These are phyloP conservation scores for Apodemus agrarius DNA, from an alignment of 2,797 vertebrate genomes.

Conservation along the genomic window DNA sequence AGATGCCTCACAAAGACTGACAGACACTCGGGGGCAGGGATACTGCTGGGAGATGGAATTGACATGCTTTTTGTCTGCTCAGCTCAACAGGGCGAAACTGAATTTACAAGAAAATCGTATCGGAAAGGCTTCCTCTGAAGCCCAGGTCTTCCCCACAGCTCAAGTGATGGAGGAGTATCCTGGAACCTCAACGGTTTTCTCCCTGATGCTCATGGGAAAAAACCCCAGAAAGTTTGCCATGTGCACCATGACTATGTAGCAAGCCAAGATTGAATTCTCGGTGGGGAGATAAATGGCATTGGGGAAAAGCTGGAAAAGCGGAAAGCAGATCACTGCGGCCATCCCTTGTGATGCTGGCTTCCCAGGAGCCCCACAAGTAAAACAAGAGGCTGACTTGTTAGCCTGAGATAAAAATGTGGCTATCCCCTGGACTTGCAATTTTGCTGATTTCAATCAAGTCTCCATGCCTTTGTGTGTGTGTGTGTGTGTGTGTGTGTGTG, in stretches of 20 bases:
- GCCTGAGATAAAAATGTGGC: not conserved
- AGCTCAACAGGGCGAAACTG: not conserved
- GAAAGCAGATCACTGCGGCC: not conserved
- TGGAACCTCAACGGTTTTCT: conserved; percentile 39
- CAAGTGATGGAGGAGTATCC: conserved; percentile 37
- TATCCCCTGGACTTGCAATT: not conserved
- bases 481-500: too few relatives aligned
- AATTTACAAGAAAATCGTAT: conserved; percentile 19
- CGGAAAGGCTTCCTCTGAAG: not conserved
- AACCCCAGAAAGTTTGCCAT: not conserved
- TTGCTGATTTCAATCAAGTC: not conserved
- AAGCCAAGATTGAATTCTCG: conserved; percentile 6
- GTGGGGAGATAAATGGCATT: not conserved
- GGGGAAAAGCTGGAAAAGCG: not conserved
- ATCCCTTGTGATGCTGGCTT: not conserved
- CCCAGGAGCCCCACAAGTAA: not conserved
- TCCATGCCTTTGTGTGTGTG: not conserved
- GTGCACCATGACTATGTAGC: not conserved
- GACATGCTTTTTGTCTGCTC: not conserved
- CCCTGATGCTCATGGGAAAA: conserved; percentile 41
- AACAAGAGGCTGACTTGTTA: not conserved
- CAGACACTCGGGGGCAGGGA: not conserved
- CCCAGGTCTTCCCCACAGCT: not conserved
- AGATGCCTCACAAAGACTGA: not conserved
- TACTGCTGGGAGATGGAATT: not conserved